A percentile compares a stretch with the other conserved stretches of the same genome.
Evolutionary conservation across 2,888 invertebrate species (phyloP).

Genomic region (Pseudococcus jackbeardsleyi): DNA sequence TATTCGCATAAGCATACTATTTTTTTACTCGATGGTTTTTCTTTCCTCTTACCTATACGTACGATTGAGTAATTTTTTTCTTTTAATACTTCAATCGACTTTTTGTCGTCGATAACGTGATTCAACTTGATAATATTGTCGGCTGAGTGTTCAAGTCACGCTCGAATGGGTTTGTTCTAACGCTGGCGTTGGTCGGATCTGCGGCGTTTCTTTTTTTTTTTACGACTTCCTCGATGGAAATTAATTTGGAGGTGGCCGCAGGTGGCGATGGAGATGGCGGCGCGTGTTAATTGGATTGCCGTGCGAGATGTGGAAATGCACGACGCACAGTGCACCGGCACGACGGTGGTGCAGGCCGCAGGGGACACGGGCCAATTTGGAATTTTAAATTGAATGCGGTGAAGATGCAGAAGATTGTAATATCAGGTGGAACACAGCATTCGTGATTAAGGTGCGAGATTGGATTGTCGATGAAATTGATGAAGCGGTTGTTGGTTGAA

Average conservation of each 20-base stretch:
- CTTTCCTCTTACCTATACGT: not conserved
- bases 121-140: conserved; percentile 42
- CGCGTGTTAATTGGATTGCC: conserved; percentile 21
- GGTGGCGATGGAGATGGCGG: conserved; percentile 2
- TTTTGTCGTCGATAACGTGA: conserved; percentile 44
- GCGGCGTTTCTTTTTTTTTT: not conserved
- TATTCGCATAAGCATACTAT: not conserved
- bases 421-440: not conserved
- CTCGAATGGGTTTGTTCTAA: conserved; percentile 21
- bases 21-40: not conserved
- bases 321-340: not conserved
- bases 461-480: not conserved
- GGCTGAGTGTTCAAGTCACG: conserved; percentile 23
- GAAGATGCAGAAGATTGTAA: not conserved
- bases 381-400: conserved; percentile 19
- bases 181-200: not conserved
- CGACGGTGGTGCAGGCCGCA: not conserved
- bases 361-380: conserved; percentile 27
- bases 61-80: conserved; percentile 25
- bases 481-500: no score
- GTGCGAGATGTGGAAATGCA: not conserved
- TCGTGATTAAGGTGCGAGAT: not conserved
- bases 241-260: conserved; percentile 34
- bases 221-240: conserved; percentile 41
- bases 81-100: conserved; percentile 11